Base-by-base conservation (phyloP, 2,113 vertebrate genomes). In the Dinomys branickii region DNA sequence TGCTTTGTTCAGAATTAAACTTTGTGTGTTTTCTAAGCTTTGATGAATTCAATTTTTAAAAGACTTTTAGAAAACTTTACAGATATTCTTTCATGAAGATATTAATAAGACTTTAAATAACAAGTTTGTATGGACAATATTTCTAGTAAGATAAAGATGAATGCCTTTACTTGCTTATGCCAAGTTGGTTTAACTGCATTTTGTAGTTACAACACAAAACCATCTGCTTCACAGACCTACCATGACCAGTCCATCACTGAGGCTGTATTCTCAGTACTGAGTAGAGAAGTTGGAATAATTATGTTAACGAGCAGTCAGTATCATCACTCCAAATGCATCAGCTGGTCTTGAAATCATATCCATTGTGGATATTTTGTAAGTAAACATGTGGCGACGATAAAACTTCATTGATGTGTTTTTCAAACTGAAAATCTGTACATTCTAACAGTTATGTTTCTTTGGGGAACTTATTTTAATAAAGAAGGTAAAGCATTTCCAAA, bases 1-100 rank as follows among this genome's bases (percentile, higher is more conserved):
- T 91, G 38, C 28, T 44, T 88, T 41, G 7, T 71, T 95, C 88
- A 73, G 59, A 96, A 91, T 73, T 73, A 96, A 94, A 96, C 30
- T 65, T 85, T 67, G 65, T n/a, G n/a, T n/a, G n/a, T n/a, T n/a
- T n/a, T n/a, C n/a, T n/a, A n/a, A n/a, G n/a, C n/a, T n/a, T n/a
- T n/a, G n/a, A n/a, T n/a, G n/a, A n/a, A n/a, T n/a, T n/a, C n/a
- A n/a, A n/a, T n/a, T n/a, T n/a, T n/a, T n/a, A n/a, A n/a, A n/a
- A n/a, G n/a, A n/a, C n/a, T n/a, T n/a, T n/a, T n/a, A n/a, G n/a
- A n/a, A n/a, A 47, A 16, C 6, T 54, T 85, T 71, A 33, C 1
- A 83, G 26, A 81, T 89, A 73, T 83, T 85, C 19, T 94, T 71
- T 89, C 26, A 94, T 71, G 7, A 88, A 92, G 35, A n/a, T 47